phyloP scores from a whole-genome alignment of 2,888 invertebrate genomes.

The Polyploca ridens region DNA sequence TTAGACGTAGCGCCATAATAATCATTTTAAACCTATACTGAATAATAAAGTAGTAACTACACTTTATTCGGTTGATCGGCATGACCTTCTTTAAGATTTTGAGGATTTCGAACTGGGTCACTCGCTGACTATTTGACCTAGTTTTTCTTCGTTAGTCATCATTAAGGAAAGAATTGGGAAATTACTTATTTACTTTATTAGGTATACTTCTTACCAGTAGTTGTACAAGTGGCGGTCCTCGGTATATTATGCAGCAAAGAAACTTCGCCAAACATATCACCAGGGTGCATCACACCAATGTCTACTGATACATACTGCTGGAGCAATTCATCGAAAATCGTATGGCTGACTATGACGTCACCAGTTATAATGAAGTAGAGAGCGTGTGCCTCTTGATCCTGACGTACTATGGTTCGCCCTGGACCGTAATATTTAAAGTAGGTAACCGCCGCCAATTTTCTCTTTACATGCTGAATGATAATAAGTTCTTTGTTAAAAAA shows the following conservation, averaged over 20 bases:
- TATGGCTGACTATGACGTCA: conserved; percentile 75
- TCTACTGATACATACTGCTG: conserved; percentile 73
- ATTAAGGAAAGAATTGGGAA: no score
- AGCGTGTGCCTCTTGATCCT: conserved; percentile 84
- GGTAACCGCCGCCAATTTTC: conserved; percentile 84
- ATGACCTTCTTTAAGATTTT: not conserved
- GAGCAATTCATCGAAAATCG: conserved; percentile 78
- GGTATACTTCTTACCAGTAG: conserved; percentile 66
- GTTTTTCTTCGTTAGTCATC: no score
- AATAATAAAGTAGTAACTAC: no score
- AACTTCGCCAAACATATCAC: conserved; percentile 88
- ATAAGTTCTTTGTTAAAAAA: no score
- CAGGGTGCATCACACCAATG: conserved; percentile 80
- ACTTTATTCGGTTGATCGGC: no score
- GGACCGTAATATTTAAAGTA: conserved; percentile 86
- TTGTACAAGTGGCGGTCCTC: conserved; percentile 85
- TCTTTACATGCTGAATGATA: conserved; percentile 80
- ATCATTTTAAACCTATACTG: not conserved
- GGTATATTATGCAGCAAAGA: conserved; percentile 85
- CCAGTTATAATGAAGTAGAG: conserved; percentile 88
- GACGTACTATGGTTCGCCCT: conserved; percentile 85
- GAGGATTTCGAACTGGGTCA: no score
- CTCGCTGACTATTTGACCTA: no score
- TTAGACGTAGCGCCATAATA: no score
- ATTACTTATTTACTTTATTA: not conserved